Percentiles rank a stretch among this genome's conserved stretches.
These are phyloP conservation scores for Diplolepis rosae DNA, from an alignment of 2,888 invertebrate genomes.

Conservation along the genomic window DNA sequence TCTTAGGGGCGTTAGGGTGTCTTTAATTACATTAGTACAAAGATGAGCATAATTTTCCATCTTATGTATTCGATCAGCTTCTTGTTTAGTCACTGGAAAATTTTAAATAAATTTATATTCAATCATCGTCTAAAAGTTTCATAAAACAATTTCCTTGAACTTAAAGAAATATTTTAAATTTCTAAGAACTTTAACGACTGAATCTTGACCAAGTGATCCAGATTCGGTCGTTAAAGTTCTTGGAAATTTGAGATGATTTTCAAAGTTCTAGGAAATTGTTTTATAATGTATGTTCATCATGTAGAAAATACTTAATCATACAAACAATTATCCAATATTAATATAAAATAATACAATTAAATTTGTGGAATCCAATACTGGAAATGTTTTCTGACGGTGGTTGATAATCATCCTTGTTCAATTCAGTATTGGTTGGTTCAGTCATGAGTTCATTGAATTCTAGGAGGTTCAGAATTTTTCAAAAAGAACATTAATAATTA, in stretches of 20 bases:
- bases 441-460: slow-evolving; percentile 1
- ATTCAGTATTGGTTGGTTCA: background rate
- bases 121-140: no score
- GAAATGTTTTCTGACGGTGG: background rate
- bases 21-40: slow-evolving; percentile 43
- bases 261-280: no score
- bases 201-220: no score
- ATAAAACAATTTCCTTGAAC: no score
- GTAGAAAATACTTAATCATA: background rate
- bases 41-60: slow-evolving; percentile 62
- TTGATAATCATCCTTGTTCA: background rate
- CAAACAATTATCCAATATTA: background rate
- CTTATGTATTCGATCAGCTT: slow-evolving; percentile 56
- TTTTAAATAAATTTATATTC: background rate
- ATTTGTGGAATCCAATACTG: background rate
- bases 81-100: slow-evolving; percentile 42
- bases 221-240: no score
- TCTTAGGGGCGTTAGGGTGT: slow-evolving; percentile 21
- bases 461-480: background rate
- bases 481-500: no score
- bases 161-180: background rate
- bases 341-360: background rate
- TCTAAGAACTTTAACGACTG: no score
- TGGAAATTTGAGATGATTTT: no score
- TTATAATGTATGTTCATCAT: background rate